Percentiles rank a stretch among this genome's conserved stretches.
phyloP scores from a whole-genome alignment of 2,113 vertebrate genomes.

The Pleuronectes platessa region DNA sequence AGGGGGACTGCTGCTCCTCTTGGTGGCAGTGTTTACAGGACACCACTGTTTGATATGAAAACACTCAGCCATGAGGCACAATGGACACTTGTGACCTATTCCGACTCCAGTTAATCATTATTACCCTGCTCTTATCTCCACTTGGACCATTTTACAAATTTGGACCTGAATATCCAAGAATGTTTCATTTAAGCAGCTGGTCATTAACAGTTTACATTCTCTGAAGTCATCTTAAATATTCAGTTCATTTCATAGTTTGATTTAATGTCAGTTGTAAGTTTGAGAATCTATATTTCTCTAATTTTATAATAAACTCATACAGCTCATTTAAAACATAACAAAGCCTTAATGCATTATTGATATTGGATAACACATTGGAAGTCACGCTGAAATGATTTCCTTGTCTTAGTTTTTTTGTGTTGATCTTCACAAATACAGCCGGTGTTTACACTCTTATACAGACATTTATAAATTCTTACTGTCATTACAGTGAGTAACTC shows the following conservation, averaged over 20 bases:
- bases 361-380: too few species aligned
- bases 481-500: too few species aligned
- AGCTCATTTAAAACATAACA: background rate
- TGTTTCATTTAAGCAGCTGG: background rate
- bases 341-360: too few species aligned
- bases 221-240: background rate
- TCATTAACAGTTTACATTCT: background rate
- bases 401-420: background rate
- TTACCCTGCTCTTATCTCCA: conserved; percentile 25
- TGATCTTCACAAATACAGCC: background rate
- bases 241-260: background rate
- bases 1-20: background rate
- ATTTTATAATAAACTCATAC: background rate
- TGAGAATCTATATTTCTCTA: background rate
- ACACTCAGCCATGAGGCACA: conserved; percentile 48
- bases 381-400: too few species aligned
- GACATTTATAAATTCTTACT: too few species aligned
- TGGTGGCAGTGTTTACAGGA: conserved; percentile 60
- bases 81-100: conserved; percentile 35
- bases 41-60: conserved; percentile 70
- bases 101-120: conserved; percentile 37
- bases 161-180: background rate
- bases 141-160: conserved; percentile 30
- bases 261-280: background rate
- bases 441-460: background rate